Evolutionary conservation across 1,140 invertebrate genomes (phyloP), one percentile per base, ranked within the genome.

Genomic region (Rhysida immarginata): DNA sequence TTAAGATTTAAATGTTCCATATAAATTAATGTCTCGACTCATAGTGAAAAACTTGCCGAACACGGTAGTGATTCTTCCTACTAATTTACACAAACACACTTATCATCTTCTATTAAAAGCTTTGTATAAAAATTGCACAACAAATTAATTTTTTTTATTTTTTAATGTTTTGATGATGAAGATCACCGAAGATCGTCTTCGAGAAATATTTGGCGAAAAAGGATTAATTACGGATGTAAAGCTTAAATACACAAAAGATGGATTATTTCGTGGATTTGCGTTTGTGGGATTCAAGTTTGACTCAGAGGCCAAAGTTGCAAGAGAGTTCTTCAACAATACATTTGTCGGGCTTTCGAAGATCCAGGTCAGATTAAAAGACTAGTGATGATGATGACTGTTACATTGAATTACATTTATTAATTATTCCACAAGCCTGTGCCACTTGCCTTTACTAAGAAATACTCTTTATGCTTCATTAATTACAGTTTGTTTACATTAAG

Each of bases 141-240:
- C n/a, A n/a, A n/a, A n/a, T n/a, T n/a, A n/a, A n/a, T n/a, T n/a
- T n/a, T n/a, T n/a, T n/a, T n/a, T n/a, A 20, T 26, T 42, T 44
- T 45, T 65, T 55, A 54, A 59, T 59, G 73, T 76, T 50, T 65
- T n/a, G n/a, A n/a, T n/a, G n/a, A n/a, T n/a, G n/a, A n/a, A 94
- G 88, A 78, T 87, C 55, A 87, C 80, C 27, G 81, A 84, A 54
- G 77, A 84, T 1, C 82, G 83, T 68, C 65, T 96, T 24, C 78
- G 78, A 60, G 72, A 81, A 59, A 65, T 86, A 43, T 96, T 97
- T 69, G 73, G 78, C 35, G 63, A 81, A 60, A 83, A 89, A 67
- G 91, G 90, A 23, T 72, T 78, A 54, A 80, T 96, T 5, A 96
- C 93, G 1, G 92, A 97, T 74, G 77, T 94, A 18, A 85, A 91